Percentiles rank a stretch among this genome's conserved stretches.
Conservation (phyloP, 2,797 vertebrate species). For the Sarcoramphus papa region DNA sequence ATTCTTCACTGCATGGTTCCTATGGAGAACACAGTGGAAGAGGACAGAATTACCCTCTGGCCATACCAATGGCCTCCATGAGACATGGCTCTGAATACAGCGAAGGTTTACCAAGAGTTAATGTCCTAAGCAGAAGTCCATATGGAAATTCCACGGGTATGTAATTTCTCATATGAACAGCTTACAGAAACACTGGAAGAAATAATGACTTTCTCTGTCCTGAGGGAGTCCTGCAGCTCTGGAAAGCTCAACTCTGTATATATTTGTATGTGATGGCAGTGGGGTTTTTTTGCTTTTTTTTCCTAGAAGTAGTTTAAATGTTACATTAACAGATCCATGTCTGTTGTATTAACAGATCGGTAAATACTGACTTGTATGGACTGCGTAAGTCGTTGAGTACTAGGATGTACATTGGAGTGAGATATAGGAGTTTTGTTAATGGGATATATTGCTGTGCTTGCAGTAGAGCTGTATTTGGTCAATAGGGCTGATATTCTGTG, state of each 20-base stretch:
- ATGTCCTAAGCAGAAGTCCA: background rate
- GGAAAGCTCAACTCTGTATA: background rate
- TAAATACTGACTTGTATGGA: background rate
- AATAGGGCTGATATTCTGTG: background rate
- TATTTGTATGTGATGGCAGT: background rate
- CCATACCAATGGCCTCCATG: conserved; percentile 54
- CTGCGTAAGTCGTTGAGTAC: background rate
- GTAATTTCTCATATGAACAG: background rate
- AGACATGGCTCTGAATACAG: background rate
- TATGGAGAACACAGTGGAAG: background rate
- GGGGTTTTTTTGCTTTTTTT: fast-evolving
- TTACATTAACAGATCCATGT: background rate
- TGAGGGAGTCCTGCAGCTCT: background rate
- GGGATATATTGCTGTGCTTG: background rate
- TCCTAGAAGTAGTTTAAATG: background rate
- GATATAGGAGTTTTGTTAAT: background rate
- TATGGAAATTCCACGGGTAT: conserved; percentile 48
- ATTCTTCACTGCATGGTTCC: background rate
- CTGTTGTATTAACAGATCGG: background rate
- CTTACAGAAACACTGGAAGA: background rate
- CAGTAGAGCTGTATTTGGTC: background rate
- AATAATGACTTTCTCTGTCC: background rate
- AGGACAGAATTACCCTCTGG: background rate
- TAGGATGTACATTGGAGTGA: background rate
- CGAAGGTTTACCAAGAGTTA: background rate